Evolutionary conservation across 2,888 invertebrate species (phyloP).

Genomic region (Apamea monoglypha): DNA sequence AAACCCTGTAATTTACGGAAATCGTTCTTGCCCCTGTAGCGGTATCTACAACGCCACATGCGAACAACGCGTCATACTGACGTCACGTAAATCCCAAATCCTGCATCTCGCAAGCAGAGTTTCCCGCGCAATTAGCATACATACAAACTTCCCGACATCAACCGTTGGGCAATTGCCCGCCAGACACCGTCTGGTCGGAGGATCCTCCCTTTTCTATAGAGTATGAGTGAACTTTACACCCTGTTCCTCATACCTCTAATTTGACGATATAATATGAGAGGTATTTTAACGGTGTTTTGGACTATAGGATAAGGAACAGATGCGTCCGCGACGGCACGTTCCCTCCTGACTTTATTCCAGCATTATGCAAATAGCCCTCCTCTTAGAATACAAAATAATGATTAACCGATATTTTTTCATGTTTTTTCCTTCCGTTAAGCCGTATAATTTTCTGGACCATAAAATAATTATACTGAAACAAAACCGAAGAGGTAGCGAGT

Average conservation of each 20-base stretch:
- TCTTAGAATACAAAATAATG: constrained; percentile 51
- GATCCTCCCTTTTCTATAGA: too few relatives aligned
- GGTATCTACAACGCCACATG: too few relatives aligned
- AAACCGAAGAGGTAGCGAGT: not conserved
- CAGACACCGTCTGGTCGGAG: too few relatives aligned
- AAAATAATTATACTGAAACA: not conserved
- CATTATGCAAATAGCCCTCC: constrained; percentile 57
- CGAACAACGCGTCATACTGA: too few relatives aligned
- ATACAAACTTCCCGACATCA: too few relatives aligned
- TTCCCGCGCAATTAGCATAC: too few relatives aligned
- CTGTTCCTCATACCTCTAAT: too few relatives aligned
- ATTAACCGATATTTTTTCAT: constrained; percentile 37
- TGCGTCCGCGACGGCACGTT: constrained; percentile 2
- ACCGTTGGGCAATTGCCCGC: too few relatives aligned
- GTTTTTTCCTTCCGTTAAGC: constrained; percentile 7
- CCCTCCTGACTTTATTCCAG: constrained; percentile 26
- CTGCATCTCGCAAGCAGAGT: too few relatives aligned
- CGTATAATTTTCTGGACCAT: constrained; percentile 16
- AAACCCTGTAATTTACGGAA: constrained; percentile 34
- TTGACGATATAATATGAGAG: constrained; percentile 22
- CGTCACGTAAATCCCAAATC: too few relatives aligned
- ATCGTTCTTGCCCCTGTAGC: constrained; percentile 19
- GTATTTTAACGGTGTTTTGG: constrained; percentile 28
- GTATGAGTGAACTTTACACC: too few relatives aligned
- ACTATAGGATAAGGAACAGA: constrained; percentile 51